Percentiles rank a stretch among this genome's conserved stretches.
These are phyloP conservation scores for Sphenopsis melanotis DNA, from an alignment of 2,797 vertebrate genomes.

Conservation along the genomic window DNA sequence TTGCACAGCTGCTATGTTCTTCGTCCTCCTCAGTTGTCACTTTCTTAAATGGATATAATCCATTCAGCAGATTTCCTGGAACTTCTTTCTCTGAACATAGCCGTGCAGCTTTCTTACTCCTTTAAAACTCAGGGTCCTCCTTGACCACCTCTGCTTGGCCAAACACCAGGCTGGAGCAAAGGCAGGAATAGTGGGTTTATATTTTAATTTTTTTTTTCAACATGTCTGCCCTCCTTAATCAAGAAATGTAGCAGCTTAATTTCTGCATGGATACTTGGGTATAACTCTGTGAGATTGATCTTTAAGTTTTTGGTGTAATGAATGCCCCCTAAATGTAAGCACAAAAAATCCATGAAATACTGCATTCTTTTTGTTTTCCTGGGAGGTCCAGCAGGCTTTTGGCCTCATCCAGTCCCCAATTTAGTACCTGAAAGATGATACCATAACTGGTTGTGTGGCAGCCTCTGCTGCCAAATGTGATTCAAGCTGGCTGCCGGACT, in stretches of 20 bases:
- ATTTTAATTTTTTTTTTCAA: not conserved
- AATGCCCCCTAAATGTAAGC: not conserved
- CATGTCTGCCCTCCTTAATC: not conserved
- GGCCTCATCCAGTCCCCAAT: not conserved
- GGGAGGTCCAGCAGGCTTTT: not conserved
- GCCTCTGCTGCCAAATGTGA: not conserved
- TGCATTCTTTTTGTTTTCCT: not conserved
- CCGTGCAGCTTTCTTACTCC: not conserved
- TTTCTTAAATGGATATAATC: slow-evolving; percentile 23
- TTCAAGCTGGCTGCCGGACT: rapidly evolving
- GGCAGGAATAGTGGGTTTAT: not conserved
- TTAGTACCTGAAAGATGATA: not conserved
- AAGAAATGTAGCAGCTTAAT: not conserved
- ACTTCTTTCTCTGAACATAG: not conserved
- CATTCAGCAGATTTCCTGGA: slow-evolving; percentile 40
- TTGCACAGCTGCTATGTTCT: not conserved
- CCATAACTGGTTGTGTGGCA: not conserved
- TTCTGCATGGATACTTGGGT: not conserved
- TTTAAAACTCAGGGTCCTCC: not conserved
- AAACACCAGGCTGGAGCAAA: not conserved
- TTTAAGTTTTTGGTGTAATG: not conserved
- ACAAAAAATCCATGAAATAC: rapidly evolving
- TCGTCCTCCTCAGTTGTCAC: not conserved
- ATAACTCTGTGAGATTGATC: not conserved
- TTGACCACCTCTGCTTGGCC: not conserved